Percentiles rank a stretch among this genome's conserved stretches.
These are phyloP conservation scores for Epinephelus fuscoguttatus DNA, from an alignment of 2,113 vertebrate genomes.

Conservation along the genomic window DNA sequence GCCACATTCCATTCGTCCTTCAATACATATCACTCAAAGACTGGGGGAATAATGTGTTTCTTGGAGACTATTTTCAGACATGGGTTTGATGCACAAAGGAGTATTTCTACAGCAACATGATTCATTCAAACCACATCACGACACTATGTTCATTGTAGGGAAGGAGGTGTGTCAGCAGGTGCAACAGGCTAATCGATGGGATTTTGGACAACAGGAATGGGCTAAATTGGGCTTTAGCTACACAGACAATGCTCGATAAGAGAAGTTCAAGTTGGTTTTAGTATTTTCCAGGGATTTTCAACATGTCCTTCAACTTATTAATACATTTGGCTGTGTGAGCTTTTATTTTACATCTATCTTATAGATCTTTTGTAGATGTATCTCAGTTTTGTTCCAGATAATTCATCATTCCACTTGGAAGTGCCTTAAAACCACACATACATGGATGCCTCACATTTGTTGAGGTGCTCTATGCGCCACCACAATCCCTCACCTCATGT, in stretches of 20 bases:
- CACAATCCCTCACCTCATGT: too few species aligned
- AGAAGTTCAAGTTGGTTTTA: background rate
- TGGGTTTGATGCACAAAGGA: background rate
- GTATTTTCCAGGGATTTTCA: background rate
- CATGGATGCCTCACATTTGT: background rate
- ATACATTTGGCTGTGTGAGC: background rate
- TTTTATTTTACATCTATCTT: background rate
- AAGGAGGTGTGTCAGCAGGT: slow-evolving; percentile 1
- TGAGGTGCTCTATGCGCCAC: too few species aligned
- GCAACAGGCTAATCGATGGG: slow-evolving; percentile 8
- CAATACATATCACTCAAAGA: background rate
- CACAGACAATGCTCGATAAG: slow-evolving; percentile 1
- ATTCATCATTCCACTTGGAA: background rate
- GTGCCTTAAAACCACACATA: too few species aligned
- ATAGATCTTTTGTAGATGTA: background rate
- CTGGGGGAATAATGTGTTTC: background rate
- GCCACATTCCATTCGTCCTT: background rate
- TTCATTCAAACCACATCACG: slow-evolving; percentile 7
- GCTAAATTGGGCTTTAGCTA: background rate
- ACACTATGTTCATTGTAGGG: background rate
- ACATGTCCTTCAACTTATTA: background rate
- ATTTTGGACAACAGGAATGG: slow-evolving; percentile 1
- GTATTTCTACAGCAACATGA: background rate
- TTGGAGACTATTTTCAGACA: slow-evolving; percentile 1
- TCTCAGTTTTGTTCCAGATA: background rate